Base-by-base conservation (phyloP, 2,888 invertebrate genomes). In the Thumatha senex region DNA sequence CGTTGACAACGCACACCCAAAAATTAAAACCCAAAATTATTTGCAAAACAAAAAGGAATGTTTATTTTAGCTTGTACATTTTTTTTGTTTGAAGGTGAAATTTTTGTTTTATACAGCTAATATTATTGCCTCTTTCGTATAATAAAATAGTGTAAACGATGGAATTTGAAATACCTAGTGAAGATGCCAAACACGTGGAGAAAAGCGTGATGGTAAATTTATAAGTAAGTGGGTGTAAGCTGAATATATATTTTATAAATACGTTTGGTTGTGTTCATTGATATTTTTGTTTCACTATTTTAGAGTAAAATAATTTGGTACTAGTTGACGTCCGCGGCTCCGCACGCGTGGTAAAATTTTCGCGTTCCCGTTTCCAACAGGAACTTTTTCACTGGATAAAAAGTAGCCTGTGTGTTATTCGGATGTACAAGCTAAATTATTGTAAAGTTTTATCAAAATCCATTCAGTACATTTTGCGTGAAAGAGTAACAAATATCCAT, bases 171-270 rank as follows among this genome's bases (percentile, higher is more conserved):
- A 18, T 31, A 40, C 30, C 10, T 30, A 12, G 36, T n/a, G 33
- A 29, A 11, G 48, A 39, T 48, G 48, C 48, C 48, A 48, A 43
- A 48, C 39, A 44, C 43, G 48, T 44, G 48, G 31, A 10, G 43
- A 13, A 12, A 7, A 35, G 24, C 18, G 18, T 15, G 34, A 11
- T 35, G 24, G 10, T n/a, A n/a, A n/a, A n/a, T n/a, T n/a, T n/a
- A n/a, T n/a, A n/a, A n/a, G 13, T 24, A 13, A 35, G 12, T 24
- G 15, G 13, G 35, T 35, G 43, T 35, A 18, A 35, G 13, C 11
- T 24, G n/a, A n/a, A n/a, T n/a, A n/a, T n/a, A 24, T 34, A 10
- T 12, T 10, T 12, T 15, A 34, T 43, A 10, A 24, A 42, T 33
- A 12, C 9, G 9, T 35, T 15, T n/a, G 15, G 18, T 38, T 14